These are phyloP conservation scores for Odontamblyopus lacepedii DNA, from an alignment of 2,797 vertebrate species.

Conservation along the genomic window DNA sequence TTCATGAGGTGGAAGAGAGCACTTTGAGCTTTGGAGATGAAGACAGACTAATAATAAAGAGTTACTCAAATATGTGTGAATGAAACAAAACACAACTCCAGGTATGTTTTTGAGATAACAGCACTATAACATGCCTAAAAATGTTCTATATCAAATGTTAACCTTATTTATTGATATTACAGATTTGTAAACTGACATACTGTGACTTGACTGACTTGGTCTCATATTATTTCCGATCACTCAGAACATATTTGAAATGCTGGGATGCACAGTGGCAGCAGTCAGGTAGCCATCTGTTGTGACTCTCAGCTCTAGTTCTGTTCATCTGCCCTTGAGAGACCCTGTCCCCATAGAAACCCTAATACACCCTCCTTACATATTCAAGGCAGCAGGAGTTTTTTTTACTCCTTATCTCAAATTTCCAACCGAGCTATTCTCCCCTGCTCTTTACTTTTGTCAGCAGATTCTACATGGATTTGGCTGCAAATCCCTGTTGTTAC, in stretches of 20 bases:
- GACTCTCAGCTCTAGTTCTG: background rate
- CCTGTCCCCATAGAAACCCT: background rate
- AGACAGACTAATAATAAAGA: no score
- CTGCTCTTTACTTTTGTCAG: background rate
- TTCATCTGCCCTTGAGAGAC: background rate
- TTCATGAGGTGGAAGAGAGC: no score
- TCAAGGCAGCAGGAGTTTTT: conserved; percentile 3
- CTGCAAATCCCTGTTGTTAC: background rate
- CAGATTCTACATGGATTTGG: conserved; percentile 4
- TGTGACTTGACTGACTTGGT: background rate
- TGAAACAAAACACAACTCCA: no score
- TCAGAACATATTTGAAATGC: background rate
- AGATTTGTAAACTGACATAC: background rate
- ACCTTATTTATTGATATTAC: background rate
- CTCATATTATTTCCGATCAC: background rate
- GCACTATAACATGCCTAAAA: no score
- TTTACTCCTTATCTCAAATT: conserved; percentile 1
- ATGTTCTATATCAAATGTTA: no score
- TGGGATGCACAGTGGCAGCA: background rate
- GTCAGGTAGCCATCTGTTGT: background rate
- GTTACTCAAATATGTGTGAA: no score
- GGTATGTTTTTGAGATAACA: no score
- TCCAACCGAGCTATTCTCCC: conserved; percentile 1
- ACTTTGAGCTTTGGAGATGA: no score
- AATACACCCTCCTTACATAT: background rate